Evolutionary conservation across 2,797 vertebrate species (phyloP), one percentile per base, ranked within the genome.

Genomic region (Macrochelys suwanniensis): DNA sequence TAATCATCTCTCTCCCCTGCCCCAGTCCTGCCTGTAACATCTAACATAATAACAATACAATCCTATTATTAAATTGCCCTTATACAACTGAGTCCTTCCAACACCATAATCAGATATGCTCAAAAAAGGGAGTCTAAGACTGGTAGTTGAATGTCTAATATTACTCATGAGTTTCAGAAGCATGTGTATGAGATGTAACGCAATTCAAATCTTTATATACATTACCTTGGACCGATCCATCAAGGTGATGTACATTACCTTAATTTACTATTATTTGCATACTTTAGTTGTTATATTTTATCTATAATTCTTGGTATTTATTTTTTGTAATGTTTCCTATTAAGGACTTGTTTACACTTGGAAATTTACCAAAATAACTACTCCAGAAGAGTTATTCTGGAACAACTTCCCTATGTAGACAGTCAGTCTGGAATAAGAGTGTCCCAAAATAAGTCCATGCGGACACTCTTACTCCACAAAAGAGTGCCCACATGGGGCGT

Each of bases 1-100:
- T 53, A 68, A 78, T 26, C 2, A 1, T 7, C 37, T 94, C 87
- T 1, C 0, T 76, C 94, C 49, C 80, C 82, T 50, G 61, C 42
- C 57, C 1, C 33, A n/a, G 61, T 68, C 33, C 17, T 68, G 61
- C 17, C 61, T 68, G 61, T 68, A 21, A 1, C 37, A 3, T 11
- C 79, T 53, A 21, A 77, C 16, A 85, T 85, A 83, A 61, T 6
- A 82, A 13, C 26, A 85, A 25, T 2, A 89, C 49, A 68, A 19
- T 68, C 37, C 59, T 31, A 49, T 1, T 71, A 68, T 11, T 68
- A 0, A 0, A 61, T 42, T 85, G 82, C 68, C 76, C n/a, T 33
- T 50, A 12, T 0, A 0, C 26, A 80, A 42, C 3, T 86, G 42
- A 76, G 80, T 12, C 4, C 51, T 57, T 65, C 76, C n/a, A 68